These are phyloP conservation scores for Zaprionus gabonicus DNA, from an alignment of 1,140 invertebrate species.

Conservation along the genomic window DNA sequence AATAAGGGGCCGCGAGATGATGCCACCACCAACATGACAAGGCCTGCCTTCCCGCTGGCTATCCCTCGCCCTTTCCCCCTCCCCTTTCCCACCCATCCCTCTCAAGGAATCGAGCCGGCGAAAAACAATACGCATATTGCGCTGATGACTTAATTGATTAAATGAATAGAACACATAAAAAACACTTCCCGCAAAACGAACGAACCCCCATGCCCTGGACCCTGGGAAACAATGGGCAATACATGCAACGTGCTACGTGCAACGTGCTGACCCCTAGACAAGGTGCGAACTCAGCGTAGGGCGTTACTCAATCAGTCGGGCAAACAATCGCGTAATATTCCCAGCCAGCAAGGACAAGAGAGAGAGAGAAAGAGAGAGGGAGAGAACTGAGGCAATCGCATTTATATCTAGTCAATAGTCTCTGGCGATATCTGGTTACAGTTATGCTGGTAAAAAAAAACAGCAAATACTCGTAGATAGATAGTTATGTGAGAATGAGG, in stretches of 20 bases:
- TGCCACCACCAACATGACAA: constrained; percentile 21
- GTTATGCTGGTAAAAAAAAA: constrained; percentile 50
- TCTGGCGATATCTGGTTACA: constrained; percentile 37
- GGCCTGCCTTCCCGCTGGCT: neutral
- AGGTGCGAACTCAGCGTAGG: constrained; percentile 39
- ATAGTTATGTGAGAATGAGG: constrained; percentile 11
- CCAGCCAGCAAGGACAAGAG: constrained; percentile 19
- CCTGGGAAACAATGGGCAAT: constrained; percentile 30
- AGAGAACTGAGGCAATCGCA: constrained; percentile 35
- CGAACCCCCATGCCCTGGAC: constrained; percentile 25
- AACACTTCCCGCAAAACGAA: constrained; percentile 11
- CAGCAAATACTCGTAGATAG: neutral
- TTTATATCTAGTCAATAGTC: constrained; percentile 12
- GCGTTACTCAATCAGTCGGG: constrained; percentile 40
- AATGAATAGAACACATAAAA: constrained; percentile 45
- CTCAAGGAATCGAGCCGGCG: neutral
- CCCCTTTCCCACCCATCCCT: neutral
- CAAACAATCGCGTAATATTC: constrained; percentile 47
- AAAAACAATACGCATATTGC: constrained; percentile 44
- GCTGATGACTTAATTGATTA: constrained; percentile 61
- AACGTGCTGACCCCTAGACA: constrained; percentile 29
- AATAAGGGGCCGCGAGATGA: constrained; percentile 24
- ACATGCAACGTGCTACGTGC: neutral
- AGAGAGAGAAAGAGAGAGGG: neutral
- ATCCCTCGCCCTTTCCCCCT: neutral